Percentiles rank a stretch among this genome's conserved stretches.
These are phyloP conservation scores for Paramacrobiotus metropolitanus DNA, from an alignment of 1,140 invertebrate genomes.

Conservation along the genomic window DNA sequence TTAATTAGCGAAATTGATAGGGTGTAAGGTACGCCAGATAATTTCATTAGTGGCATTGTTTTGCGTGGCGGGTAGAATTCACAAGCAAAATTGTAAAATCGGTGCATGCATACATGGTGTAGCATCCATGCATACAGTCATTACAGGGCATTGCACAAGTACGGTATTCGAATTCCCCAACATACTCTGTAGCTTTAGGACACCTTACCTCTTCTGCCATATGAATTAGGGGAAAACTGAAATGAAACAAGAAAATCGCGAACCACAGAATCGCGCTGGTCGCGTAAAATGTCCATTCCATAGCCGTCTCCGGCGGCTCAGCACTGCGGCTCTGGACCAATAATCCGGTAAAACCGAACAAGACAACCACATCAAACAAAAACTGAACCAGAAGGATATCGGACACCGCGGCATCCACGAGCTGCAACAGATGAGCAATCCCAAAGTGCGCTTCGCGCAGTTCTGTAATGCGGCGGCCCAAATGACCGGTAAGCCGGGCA, in stretches of 20 bases:
- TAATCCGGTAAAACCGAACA: background rate
- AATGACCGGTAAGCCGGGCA: background rate
- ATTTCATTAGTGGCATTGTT: too few species aligned
- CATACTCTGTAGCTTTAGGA: background rate
- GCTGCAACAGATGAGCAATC: background rate
- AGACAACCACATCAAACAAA: background rate
- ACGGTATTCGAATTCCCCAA: background rate
- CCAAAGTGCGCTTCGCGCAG: background rate
- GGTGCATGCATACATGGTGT: too few species aligned
- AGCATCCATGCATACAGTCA: too few species aligned
- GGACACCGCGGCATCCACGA: background rate
- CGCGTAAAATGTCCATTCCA: slow-evolving; percentile 1
- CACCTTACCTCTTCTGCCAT: background rate
- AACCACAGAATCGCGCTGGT: background rate
- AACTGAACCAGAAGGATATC: background rate
- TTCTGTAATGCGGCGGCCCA: background rate
- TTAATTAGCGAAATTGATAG: too few species aligned
- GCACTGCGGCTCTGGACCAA: background rate
- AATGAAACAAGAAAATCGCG: background rate
- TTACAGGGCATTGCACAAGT: too few species aligned
- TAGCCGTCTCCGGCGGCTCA: background rate
- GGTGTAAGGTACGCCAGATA: too few species aligned
- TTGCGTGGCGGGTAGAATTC: too few species aligned
- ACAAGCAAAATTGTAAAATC: too few species aligned
- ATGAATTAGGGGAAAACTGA: slow-evolving; percentile 1